Evolutionary conservation across 2,888 invertebrate species (phyloP).

Genomic region (Deladenus siricidicola): DNA sequence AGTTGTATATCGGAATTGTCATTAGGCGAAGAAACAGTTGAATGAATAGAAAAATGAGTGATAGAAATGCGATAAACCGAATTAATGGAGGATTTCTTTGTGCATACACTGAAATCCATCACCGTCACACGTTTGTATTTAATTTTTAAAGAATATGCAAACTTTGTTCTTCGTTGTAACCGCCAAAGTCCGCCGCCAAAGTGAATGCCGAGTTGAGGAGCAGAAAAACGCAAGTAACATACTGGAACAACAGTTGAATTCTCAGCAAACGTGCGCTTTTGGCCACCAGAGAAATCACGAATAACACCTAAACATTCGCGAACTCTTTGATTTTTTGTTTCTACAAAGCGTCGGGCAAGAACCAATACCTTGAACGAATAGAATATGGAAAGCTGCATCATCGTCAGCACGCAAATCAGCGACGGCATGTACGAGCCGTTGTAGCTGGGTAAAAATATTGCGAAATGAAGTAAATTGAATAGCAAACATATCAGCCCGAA

Average conservation of each 20-base stretch:
- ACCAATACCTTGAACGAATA: constrained; percentile 46
- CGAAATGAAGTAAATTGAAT: constrained; percentile 45
- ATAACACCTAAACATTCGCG: constrained; percentile 34
- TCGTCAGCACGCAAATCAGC: constrained; percentile 40
- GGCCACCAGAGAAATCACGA: constrained; percentile 47
- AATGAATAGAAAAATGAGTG: constrained; percentile 48
- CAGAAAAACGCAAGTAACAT: constrained; percentile 51
- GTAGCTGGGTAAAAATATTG: constrained; percentile 36
- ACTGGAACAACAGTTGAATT: constrained; percentile 50
- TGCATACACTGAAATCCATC: constrained; percentile 19
- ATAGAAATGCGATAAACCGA: constrained; percentile 47
- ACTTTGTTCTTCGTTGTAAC: constrained; percentile 43
- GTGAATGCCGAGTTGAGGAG: constrained; percentile 50
- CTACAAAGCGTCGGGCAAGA: background rate
- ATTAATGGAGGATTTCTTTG: constrained; percentile 45
- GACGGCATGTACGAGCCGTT: constrained; percentile 35
- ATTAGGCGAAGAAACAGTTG: constrained; percentile 48
- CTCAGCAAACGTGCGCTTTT: constrained; percentile 40
- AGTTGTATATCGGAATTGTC: constrained; percentile 49
- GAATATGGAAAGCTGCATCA: constrained; percentile 44
- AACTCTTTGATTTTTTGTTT: background rate
- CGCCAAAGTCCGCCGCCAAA: constrained; percentile 51
- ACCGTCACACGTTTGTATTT: background rate
- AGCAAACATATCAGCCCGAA: constrained; percentile 36
- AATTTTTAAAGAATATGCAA: constrained; percentile 1